Evolutionary conservation across 2,113 vertebrate genomes (phyloP), one percentile per base, ranked within the genome.

Genomic region (Thunnus thynnus): DNA sequence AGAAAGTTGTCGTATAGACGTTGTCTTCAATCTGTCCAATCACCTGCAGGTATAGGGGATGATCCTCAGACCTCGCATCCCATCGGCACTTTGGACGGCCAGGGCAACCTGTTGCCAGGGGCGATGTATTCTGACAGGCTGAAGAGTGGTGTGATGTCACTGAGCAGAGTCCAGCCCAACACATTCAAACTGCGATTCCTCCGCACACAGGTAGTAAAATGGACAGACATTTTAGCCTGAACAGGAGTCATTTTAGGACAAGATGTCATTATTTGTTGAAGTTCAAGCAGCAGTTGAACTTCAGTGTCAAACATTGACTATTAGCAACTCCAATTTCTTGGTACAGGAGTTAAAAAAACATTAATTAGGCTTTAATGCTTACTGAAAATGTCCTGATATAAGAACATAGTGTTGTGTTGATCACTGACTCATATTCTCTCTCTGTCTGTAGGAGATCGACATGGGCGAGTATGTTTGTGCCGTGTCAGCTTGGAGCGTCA

Each of bases 171-270:
- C 54, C 88, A 90, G 17, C 85, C 78, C 1, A 80, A 96, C 90
- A 95, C 93, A 0, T 99, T 99, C 90, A 97, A 86, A 47, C 96
- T 99, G 80, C 95, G 95, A 14, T 95, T 99, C 82, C 96, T 97
- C 56, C 97, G 94, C 86, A 96, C 97, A 0, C 87, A 94, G 93
- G 93, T 93, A 5, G 20, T 2, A 66, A 48, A 51, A 10, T 3
- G 1, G 8, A 36, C 36, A 36, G 6, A 36, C 5, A 7, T 36
- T 36, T 36, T 5, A 7, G 32, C 32, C 7, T 36, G 5, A 36
- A 7, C 32, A 36, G 32, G 32, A 36, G 32, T 36, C 36, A 41
- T 41, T 41, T 41, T 41, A 41, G 36, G 2, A 41, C 36, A 41
- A 8, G 36, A 9, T 41, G 36, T 41, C 36, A 41, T 41, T 41